These are phyloP conservation scores for Drosophila willistoni DNA, from an alignment of 1,140 invertebrate species.

Conservation along the genomic window DNA sequence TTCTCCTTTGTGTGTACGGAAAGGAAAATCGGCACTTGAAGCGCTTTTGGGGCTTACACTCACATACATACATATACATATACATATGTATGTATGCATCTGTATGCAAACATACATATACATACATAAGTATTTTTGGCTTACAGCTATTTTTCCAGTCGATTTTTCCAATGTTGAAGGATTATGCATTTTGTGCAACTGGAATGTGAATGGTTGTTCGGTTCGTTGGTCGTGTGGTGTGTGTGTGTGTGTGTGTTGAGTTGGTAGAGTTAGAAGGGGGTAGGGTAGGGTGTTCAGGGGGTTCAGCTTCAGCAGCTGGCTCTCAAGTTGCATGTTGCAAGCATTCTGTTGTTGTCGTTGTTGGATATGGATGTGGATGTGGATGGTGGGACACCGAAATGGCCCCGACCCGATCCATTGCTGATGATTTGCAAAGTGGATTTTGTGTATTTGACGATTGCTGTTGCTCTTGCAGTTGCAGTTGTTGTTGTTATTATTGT, in stretches of 20 bases:
- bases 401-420: conserved; percentile 40
- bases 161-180: conserved; percentile 13
- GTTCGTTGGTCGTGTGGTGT: conserved; percentile 22
- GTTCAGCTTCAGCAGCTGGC: conserved; percentile 20
- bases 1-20: conserved; percentile 20
- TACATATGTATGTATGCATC: not conserved
- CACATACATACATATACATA: not conserved
- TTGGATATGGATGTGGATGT: not conserved
- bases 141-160: conserved; percentile 19
- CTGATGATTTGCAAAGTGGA: conserved; percentile 78
- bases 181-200: conserved; percentile 50
- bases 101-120: not conserved
- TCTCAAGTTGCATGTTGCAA: conserved; percentile 72
- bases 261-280: not conserved
- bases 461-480: conserved; percentile 29
- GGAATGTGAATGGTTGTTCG: conserved; percentile 50
- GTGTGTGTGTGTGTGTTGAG: conserved; percentile 20
- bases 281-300: conserved; percentile 25
- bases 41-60: conserved; percentile 4
- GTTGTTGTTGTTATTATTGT: conserved; percentile 16
- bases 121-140: not conserved
- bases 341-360: conserved; percentile 24
- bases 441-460: conserved; percentile 78
- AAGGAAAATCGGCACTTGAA: conserved; percentile 12
- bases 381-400: conserved; percentile 5